Percentiles rank a stretch among this genome's conserved stretches.
Evolutionary conservation across 2,113 vertebrate genomes (phyloP).

Genomic region (Alaudala cheleensis): DNA sequence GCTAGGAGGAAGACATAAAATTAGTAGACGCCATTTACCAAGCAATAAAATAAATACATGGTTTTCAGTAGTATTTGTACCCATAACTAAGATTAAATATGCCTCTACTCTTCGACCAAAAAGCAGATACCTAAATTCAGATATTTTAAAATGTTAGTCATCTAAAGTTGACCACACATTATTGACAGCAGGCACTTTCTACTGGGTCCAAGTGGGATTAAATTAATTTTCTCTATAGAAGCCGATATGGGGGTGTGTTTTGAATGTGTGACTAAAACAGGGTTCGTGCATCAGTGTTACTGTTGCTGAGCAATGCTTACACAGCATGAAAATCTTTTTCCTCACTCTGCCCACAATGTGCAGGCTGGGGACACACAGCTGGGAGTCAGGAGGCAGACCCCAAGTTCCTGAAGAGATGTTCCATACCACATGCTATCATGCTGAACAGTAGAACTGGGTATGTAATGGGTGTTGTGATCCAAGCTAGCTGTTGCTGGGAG

Average conservation of each 20-base stretch:
- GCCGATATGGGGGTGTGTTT: rapidly evolving
- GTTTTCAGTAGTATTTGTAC: neutral
- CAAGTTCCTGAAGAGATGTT: neutral
- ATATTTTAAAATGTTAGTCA: neutral
- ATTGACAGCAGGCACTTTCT: neutral
- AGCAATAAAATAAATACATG: neutral
- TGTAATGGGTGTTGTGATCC: neutral
- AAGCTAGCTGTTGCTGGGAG: neutral
- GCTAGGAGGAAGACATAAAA: neutral
- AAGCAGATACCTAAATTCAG: neutral
- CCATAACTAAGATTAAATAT: neutral
- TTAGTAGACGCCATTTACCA: neutral
- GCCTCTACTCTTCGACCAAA: neutral
- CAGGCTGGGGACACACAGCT: neutral
- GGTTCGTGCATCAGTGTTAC: neutral
- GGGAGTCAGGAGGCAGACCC: neutral
- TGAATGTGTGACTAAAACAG: neutral
- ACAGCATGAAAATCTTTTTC: neutral
- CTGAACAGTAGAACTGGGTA: neutral
- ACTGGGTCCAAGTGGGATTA: neutral
- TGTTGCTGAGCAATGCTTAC: neutral
- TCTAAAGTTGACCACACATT: neutral
- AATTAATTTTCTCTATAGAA: neutral
- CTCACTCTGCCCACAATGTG: neutral
- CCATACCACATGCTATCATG: neutral